phyloP scores from a whole-genome alignment of 2,888 invertebrate species.

The Congeria kusceri region DNA sequence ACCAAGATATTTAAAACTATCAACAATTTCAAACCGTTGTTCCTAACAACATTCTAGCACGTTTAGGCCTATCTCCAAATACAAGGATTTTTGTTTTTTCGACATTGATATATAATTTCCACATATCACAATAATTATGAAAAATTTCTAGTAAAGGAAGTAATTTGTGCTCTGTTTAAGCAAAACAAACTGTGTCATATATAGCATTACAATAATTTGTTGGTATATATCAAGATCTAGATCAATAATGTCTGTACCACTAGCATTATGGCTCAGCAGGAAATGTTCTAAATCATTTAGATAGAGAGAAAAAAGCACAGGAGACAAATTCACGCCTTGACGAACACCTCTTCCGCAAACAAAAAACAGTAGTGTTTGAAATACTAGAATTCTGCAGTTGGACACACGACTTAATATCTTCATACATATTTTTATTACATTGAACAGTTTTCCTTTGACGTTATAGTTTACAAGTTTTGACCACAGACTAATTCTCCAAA shows the following conservation, averaged over 20 bases:
- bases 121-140: conserved; percentile 15
- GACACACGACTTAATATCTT: conserved; percentile 18
- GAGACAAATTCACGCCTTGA: conserved; percentile 27
- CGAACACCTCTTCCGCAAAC: neutral
- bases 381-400: neutral
- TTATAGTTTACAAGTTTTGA: conserved; percentile 7
- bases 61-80: conserved; percentile 2
- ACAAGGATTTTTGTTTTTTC: conserved; percentile 20
- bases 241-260: neutral
- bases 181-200: conserved; percentile 29
- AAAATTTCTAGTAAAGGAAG: neutral
- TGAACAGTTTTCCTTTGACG: conserved; percentile 21
- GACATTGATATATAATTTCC: conserved; percentile 23
- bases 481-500: conserved; percentile 21
- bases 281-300: conserved; percentile 21
- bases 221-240: conserved; percentile 8
- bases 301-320: conserved; percentile 12
- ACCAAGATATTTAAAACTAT: conserved; percentile 36
- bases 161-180: neutral
- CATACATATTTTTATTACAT: conserved; percentile 17
- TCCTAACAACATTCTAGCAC: neutral
- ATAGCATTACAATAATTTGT: conserved; percentile 26
- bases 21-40: conserved; percentile 5
- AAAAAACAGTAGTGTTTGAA: conserved; percentile 2
- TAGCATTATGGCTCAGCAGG: neutral